Evolutionary conservation across 1,140 invertebrate genomes (phyloP).

Genomic region (Heterodera schachtii): DNA sequence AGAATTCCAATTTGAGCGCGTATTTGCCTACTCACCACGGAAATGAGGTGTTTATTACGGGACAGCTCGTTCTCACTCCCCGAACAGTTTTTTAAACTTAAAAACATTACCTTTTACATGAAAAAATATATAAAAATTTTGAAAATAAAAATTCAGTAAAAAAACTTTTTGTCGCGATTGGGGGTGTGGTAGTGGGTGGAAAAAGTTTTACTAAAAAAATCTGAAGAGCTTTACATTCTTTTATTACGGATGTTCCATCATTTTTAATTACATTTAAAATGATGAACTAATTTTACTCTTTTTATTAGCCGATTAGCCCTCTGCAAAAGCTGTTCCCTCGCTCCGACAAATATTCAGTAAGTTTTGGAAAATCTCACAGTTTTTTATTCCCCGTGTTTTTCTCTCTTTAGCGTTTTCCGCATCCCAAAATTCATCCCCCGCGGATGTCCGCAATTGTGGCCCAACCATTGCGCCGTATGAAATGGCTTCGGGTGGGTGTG

Average conservation of each 20-base stretch:
- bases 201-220: too few species aligned
- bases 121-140: too few species aligned
- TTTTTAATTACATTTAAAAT: not conserved
- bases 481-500: conserved; percentile 10
- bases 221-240: not conserved
- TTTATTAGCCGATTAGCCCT: conserved; percentile 3
- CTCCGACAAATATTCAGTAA: not conserved
- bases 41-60: too few species aligned
- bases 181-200: too few species aligned
- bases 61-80: too few species aligned
- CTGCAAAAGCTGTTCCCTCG: not conserved
- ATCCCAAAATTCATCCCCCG: not conserved
- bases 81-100: too few species aligned
- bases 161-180: too few species aligned
- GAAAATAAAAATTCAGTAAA: too few species aligned
- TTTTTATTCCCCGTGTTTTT: too few species aligned
- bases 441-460: conserved; percentile 2
- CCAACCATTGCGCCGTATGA: conserved; percentile 6
- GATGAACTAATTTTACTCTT: not conserved
- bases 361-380: too few species aligned
- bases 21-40: not conserved
- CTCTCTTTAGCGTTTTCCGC: not conserved
- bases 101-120: too few species aligned
- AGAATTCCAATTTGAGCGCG: not conserved
- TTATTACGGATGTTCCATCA: not conserved